These are phyloP conservation scores for Muscicapa comitata DNA, from an alignment of 2,797 vertebrate genomes.

Conservation along the genomic window DNA sequence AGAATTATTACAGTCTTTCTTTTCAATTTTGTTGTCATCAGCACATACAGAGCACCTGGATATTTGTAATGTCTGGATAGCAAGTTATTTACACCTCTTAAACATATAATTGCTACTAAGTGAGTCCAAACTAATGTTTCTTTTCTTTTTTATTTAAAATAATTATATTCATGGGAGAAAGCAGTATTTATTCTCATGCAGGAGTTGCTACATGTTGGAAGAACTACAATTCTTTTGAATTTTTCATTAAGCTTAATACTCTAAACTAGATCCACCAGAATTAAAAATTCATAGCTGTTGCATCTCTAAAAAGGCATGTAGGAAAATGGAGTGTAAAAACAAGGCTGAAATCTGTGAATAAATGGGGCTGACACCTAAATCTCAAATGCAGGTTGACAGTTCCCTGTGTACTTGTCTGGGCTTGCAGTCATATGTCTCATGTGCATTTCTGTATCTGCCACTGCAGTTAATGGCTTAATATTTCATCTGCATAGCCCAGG, in stretches of 20 bases:
- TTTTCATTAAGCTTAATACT: conserved; percentile 60
- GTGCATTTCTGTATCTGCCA: conserved; percentile 50
- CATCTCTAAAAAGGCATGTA: neutral
- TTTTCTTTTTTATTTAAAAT: conserved; percentile 63
- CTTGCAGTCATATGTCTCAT: neutral
- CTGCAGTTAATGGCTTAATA: conserved; percentile 61
- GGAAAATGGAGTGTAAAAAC: conserved; percentile 24
- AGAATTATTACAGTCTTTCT: conserved; percentile 98
- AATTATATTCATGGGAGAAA: conserved; percentile 62
- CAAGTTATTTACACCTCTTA: conserved; percentile 86
- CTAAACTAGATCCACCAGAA: conserved; percentile 6
- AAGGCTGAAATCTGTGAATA: neutral
- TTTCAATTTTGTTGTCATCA: conserved; percentile 99
- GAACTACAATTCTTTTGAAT: conserved; percentile 40
- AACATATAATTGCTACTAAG: conserved; percentile 86
- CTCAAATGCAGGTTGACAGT: neutral
- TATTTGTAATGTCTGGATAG: conserved; percentile 87
- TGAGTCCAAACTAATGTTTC: conserved; percentile 72
- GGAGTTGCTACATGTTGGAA: neutral
- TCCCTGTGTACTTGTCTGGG: neutral
- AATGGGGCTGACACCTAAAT: neutral
- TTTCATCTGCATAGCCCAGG: conserved; percentile 68
- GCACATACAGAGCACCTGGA: conserved; percentile 89
- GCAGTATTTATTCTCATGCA: conserved; percentile 46
- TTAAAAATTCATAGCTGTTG: conserved; percentile 32